Evolutionary conservation across 2,888 invertebrate genomes (phyloP).

Genomic region (Pollenia amentaria): DNA sequence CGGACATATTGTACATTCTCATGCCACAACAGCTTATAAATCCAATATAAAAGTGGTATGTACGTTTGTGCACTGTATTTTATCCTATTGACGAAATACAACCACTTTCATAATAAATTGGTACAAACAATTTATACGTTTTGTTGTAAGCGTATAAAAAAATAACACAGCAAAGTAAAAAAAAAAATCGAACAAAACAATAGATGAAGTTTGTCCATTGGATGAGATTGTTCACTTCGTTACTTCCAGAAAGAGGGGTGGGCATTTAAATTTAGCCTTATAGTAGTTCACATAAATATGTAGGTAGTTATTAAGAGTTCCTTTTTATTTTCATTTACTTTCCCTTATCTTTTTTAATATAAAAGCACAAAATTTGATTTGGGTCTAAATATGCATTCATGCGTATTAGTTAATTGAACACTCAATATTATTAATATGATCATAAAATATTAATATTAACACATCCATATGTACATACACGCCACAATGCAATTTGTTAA

Average conservation of each 20-base stretch:
- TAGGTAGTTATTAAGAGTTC: slow-evolving; percentile 43
- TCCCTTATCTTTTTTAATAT: slow-evolving; percentile 47
- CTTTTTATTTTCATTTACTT: slow-evolving; percentile 24
- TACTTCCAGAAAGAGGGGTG: slow-evolving; percentile 55
- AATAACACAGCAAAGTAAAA: not conserved
- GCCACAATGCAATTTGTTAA: slow-evolving; percentile 28
- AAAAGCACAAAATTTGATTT: slow-evolving; percentile 43
- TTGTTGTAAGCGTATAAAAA: not conserved
- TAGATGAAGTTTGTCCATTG: slow-evolving; percentile 55
- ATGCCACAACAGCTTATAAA: slow-evolving; percentile 69
- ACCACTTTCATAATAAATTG: slow-evolving; percentile 61
- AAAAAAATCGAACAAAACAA: slow-evolving; percentile 41
- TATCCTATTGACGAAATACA: slow-evolving; percentile 55
- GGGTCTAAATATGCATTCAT: slow-evolving; percentile 60
- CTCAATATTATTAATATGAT: slow-evolving; percentile 64
- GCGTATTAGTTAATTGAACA: slow-evolving; percentile 69
- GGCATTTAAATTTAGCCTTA: slow-evolving; percentile 41
- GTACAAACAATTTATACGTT: slow-evolving; percentile 51
- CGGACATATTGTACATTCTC: slow-evolving; percentile 65
- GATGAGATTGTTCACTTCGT: slow-evolving; percentile 68
- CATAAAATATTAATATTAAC: slow-evolving; percentile 41
- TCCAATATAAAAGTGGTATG: slow-evolving; percentile 62
- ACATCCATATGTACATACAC: not conserved
- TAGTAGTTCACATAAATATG: not conserved
- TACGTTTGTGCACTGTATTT: slow-evolving; percentile 33